These are phyloP conservation scores for Sinotaia quadrata DNA, from an alignment of 2,888 invertebrate species.

Conservation along the genomic window DNA sequence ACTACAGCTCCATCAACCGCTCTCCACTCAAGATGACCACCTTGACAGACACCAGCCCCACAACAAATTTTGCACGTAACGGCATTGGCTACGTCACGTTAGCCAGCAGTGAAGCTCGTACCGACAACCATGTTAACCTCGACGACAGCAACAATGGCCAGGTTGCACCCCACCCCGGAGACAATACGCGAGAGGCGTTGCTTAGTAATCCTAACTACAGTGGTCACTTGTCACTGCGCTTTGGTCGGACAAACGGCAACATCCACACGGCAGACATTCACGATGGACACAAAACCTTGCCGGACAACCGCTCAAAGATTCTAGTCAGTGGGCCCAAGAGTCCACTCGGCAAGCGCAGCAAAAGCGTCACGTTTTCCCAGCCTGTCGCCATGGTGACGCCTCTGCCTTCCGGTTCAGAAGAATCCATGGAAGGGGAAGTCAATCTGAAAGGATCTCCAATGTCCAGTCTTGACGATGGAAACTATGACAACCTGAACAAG, in stretches of 20 bases:
- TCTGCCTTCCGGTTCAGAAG: slow-evolving; percentile 59
- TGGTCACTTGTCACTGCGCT: slow-evolving; percentile 36
- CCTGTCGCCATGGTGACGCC: slow-evolving; percentile 65
- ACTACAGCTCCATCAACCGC: slow-evolving; percentile 60
- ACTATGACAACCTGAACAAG: slow-evolving; percentile 39
- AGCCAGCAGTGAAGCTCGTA: slow-evolving; percentile 23
- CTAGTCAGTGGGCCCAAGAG: slow-evolving; percentile 37
- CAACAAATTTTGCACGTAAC: slow-evolving; percentile 15
- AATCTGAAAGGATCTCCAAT: slow-evolving; percentile 3
- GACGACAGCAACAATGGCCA: background rate
- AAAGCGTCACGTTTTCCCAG: slow-evolving; percentile 62
- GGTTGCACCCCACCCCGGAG: background rate
- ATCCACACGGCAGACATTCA: slow-evolving; percentile 12
- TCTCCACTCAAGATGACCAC: slow-evolving; percentile 58
- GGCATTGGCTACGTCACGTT: slow-evolving; percentile 37
- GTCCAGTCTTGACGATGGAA: slow-evolving; percentile 29
- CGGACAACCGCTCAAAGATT: slow-evolving; percentile 30
- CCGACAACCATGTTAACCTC: background rate
- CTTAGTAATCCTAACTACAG: slow-evolving; percentile 24
- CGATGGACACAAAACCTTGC: slow-evolving; percentile 37
- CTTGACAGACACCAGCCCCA: slow-evolving; percentile 46
- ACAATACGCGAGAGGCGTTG: slow-evolving; percentile 18
- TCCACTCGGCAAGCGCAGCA: slow-evolving; percentile 44
- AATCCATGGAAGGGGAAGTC: slow-evolving; percentile 51
- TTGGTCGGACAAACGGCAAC: slow-evolving; percentile 21